Base-by-base conservation (phyloP, 2,113 vertebrate species). In the Syrmaticus mikado region DNA sequence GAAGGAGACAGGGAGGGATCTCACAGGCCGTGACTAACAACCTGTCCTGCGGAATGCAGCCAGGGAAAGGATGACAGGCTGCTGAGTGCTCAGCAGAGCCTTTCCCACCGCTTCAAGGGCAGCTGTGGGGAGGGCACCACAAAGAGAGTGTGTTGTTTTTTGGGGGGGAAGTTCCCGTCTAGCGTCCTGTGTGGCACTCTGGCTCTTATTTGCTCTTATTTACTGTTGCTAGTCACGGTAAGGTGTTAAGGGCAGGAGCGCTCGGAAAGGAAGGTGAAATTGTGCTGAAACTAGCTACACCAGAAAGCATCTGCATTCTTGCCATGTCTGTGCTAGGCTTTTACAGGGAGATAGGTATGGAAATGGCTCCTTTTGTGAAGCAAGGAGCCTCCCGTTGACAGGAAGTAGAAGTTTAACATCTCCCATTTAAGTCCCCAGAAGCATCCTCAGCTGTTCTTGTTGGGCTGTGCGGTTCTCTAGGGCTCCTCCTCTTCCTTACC, bases 61-160 rank as follows among this genome's bases (percentile, higher is more conserved):
- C 73, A 88, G 93, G 79, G 90, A 96, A 95, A 89, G 81, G 91
- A 65, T 94, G 95, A 95, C 88, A 60, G 73, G 50, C 25, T 92
- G 80, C 86, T 94, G 88, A 94, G 55, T 89, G 84, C 72, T 89
- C 72, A 67, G 2, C 5, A 70, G 55, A 78, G 57, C 68, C 14
- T 2, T 81, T 88, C 57, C 68, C 58, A 41, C 36, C 17, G n/a
- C 52, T 72, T n/a, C 4, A 1, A 70, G 90, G 60, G 46, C 76
- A 57, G 66, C 74, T 93, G 8, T 76, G 74, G 66, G 86, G 81
- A 72, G 48, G 32, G 55, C 66, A 27, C 41, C 41, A 55, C 45
- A 77, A 27, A 6, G 7, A 78, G 18, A 24, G 9, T 11, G 8
- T 57, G 5, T 57, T 70, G 12, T 66, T 84, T 58, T 60, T 79